These are phyloP conservation scores for Buphagus erythrorhynchus DNA, from an alignment of 2,797 vertebrate species.

Conservation along the genomic window DNA sequence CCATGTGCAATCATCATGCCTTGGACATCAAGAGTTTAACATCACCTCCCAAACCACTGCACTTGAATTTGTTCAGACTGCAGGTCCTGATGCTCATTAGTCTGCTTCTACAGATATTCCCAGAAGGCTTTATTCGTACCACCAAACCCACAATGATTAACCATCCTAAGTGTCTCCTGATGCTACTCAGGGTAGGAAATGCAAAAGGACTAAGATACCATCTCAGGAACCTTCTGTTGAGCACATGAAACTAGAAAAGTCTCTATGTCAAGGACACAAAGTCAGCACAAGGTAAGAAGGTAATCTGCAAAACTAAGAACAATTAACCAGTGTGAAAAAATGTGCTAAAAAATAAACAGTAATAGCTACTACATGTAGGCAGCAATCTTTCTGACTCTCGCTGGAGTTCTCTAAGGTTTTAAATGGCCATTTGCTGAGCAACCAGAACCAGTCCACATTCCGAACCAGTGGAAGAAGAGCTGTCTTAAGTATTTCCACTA, in stretches of 20 bases:
- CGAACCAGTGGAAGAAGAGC: not conserved
- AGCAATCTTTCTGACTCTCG: not conserved
- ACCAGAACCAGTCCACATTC: not conserved
- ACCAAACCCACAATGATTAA: not conserved
- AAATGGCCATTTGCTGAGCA: not conserved
- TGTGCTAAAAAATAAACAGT: not conserved
- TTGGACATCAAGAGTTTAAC: not conserved
- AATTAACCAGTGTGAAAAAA: not conserved
- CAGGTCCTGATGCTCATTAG: not conserved
- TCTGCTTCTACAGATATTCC: not conserved
- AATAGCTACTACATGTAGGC: not conserved
- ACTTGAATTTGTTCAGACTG: not conserved
- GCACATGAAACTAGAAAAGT: not conserved
- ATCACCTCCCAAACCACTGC: rapidly evolving
- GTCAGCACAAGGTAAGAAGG: not conserved
- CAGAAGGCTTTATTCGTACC: not conserved
- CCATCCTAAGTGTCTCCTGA: not conserved
- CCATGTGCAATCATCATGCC: not conserved
- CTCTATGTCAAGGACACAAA: not conserved
- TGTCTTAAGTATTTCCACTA: not conserved
- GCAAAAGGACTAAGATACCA: not conserved
- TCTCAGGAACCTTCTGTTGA: not conserved
- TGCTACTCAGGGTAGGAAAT: not conserved
- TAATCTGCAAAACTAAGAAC: not conserved
- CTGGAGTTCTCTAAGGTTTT: not conserved